Conservation (phyloP, 2,113 vertebrate species). For the Opisthocomus hoazin region DNA sequence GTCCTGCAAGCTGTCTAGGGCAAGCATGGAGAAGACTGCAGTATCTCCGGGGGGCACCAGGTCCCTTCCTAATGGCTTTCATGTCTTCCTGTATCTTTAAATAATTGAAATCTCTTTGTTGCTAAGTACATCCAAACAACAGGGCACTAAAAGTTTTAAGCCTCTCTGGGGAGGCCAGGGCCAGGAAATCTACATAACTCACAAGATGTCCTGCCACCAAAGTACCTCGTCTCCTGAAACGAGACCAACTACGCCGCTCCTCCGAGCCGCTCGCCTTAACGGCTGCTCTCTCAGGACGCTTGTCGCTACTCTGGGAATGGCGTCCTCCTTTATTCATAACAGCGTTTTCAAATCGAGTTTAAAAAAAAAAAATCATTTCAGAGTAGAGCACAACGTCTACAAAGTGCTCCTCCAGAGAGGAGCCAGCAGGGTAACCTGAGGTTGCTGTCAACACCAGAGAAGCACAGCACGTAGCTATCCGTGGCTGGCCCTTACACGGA, state of each 20-base stretch:
- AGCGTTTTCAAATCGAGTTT: background rate
- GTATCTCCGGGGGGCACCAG: background rate
- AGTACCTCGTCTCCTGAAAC: background rate
- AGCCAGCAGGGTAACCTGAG: background rate
- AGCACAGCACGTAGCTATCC: accelerated
- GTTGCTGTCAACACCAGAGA: background rate
- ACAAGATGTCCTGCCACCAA: slow-evolving; percentile 5
- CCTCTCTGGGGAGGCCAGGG: background rate
- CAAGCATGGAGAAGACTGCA: background rate
- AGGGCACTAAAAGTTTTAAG: slow-evolving; percentile 35
- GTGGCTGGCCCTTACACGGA: accelerated
- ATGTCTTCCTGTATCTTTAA: slow-evolving; percentile 3
- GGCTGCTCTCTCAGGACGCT: background rate
- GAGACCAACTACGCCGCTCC: background rate
- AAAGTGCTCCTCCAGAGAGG: background rate
- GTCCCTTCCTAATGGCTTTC: slow-evolving; percentile 41
- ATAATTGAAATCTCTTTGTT: slow-evolving; percentile 51
- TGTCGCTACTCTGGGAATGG: background rate
- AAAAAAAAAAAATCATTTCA: background rate
- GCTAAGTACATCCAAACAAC: slow-evolving; percentile 7
- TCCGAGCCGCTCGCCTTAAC: background rate
- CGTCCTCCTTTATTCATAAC: background rate
- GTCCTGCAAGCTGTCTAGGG: background rate
- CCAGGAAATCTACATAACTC: slow-evolving; percentile 23
- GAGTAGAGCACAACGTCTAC: background rate